Evolutionary conservation across 2,113 vertebrate genomes (phyloP).

Genomic region (Mandrillus leucophaeus): DNA sequence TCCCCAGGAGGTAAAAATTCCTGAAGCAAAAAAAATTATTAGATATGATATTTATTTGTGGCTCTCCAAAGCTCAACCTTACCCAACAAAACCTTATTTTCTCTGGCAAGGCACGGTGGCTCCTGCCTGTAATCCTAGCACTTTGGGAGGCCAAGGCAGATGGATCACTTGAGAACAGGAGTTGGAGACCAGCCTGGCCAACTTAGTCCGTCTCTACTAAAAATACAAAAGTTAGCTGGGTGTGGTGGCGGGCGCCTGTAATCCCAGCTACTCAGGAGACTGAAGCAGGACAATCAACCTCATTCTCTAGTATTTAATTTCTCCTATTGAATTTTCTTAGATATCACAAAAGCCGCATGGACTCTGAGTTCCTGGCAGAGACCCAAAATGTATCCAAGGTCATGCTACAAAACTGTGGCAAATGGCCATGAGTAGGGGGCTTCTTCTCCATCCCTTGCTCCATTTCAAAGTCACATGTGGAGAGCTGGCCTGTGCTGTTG

Average conservation of each 20-base stretch:
- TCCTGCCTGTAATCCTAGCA: too few relatives aligned
- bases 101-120: too few relatives aligned
- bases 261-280: too few relatives aligned
- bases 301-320: not conserved
- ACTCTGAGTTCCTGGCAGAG: not conserved
- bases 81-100: not conserved
- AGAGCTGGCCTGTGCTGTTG: accelerated
- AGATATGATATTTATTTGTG: not conserved
- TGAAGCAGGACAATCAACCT: not conserved
- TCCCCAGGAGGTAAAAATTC: not conserved
- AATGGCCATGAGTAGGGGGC: not conserved
- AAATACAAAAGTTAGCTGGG: too few relatives aligned
- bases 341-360: not conserved
- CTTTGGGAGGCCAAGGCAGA: too few relatives aligned
- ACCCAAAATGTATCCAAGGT: not conserved
- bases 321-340: not conserved
- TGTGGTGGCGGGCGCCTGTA: too few relatives aligned
- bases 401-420: not conserved
- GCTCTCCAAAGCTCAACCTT: not conserved
- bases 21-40: not conserved
- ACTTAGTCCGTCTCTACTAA: too few relatives aligned
- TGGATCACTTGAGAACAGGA: too few relatives aligned
- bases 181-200: too few relatives aligned
- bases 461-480: not conserved
- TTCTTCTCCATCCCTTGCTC: not conserved